Evolutionary conservation across 2,797 vertebrate species (phyloP).

Genomic region (Graptemys geographica): DNA sequence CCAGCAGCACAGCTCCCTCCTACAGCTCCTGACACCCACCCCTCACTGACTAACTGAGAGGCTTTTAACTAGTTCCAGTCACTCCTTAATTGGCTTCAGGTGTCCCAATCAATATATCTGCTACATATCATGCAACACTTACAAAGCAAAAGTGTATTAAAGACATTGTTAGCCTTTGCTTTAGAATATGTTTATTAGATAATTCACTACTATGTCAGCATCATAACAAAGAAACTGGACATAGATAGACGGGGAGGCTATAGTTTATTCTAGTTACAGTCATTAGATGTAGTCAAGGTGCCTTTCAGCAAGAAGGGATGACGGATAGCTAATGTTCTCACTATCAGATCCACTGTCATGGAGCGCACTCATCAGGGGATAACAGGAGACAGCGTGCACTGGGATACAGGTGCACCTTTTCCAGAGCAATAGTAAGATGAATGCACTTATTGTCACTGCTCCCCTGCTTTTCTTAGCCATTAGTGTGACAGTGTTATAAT

Average conservation of each 20-base stretch:
- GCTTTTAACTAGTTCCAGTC: no score
- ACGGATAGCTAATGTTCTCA: constrained; percentile 73
- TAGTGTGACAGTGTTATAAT: constrained; percentile 81
- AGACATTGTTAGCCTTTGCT: not conserved
- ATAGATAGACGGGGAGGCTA: constrained; percentile 8
- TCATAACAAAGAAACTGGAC: constrained; percentile 26
- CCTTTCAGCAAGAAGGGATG: constrained; percentile 84
- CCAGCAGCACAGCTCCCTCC: no score
- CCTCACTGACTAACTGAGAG: no score
- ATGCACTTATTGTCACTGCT: constrained; percentile 80
- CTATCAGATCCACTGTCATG: constrained; percentile 71
- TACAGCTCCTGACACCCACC: no score
- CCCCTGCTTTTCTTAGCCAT: constrained; percentile 78
- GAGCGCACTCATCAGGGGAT: constrained; percentile 70
- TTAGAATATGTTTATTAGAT: not conserved
- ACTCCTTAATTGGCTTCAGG: no score
- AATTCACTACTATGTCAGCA: not conserved
- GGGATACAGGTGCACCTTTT: constrained; percentile 79
- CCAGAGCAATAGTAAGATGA: constrained; percentile 77
- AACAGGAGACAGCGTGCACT: constrained; percentile 77
- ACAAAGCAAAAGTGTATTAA: not conserved
- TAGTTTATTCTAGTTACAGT: constrained; percentile 64
- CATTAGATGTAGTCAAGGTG: constrained; percentile 82
- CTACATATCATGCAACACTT: not conserved
- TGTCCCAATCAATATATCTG: not conserved